phyloP scores from a whole-genome alignment of 2,797 vertebrate genomes.

The Poeciliopsis paucimaculata region DNA sequence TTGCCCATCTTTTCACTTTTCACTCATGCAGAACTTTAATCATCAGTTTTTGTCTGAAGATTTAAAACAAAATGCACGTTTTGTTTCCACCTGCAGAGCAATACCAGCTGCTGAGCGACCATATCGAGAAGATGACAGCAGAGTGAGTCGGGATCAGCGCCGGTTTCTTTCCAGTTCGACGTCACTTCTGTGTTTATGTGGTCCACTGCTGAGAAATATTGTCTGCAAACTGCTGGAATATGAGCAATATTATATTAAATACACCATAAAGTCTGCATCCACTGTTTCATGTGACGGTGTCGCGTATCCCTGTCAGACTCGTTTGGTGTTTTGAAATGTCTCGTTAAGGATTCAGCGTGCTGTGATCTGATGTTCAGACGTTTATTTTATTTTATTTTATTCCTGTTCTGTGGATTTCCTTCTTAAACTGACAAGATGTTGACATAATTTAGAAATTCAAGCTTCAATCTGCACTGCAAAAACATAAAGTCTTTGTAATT shows the following conservation, averaged over 20 bases:
- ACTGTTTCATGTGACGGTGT: background rate
- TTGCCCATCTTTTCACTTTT: background rate
- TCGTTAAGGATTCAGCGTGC: conserved; percentile 4
- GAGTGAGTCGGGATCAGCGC: conserved; percentile 77
- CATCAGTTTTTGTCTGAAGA: background rate
- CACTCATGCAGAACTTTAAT: background rate
- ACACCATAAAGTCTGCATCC: background rate
- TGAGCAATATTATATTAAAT: conserved; percentile 48
- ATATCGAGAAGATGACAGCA: conserved; percentile 92
- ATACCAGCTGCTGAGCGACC: conserved; percentile 93
- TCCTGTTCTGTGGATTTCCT: background rate
- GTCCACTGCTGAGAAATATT: conserved; percentile 12
- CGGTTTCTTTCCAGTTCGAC: background rate
- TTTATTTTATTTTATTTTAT: background rate
- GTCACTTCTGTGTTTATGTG: conserved; percentile 7
- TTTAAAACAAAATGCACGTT: background rate
- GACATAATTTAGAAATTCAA: background rate
- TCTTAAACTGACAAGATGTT: background rate
- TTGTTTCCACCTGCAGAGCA: conserved; percentile 83
- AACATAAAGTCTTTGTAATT: background rate
- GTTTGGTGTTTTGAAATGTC: conserved; percentile 5
- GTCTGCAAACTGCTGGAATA: conserved; percentile 7
- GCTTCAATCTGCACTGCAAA: background rate
- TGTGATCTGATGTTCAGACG: conserved; percentile 10
- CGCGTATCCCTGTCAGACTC: conserved; percentile 15